phyloP scores from a whole-genome alignment of 2,888 invertebrate species.

The Harpalus rufipes region DNA sequence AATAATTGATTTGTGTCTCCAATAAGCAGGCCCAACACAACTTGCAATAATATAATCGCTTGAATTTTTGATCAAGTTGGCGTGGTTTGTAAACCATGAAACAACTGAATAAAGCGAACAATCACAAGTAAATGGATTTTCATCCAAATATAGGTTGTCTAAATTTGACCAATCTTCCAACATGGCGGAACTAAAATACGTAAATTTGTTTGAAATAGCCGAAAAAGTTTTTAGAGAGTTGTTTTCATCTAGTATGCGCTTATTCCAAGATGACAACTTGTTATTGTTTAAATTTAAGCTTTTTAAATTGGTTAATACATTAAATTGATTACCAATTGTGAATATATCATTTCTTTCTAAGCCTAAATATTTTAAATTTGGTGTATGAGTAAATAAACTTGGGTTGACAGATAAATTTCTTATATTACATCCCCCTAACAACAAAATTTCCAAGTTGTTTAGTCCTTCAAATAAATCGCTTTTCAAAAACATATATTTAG shows the following conservation, averaged over 20 bases:
- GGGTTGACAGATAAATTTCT: slow-evolving; percentile 76
- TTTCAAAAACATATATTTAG: slow-evolving; percentile 76
- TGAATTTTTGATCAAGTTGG: neutral
- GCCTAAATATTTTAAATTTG: slow-evolving; percentile 78
- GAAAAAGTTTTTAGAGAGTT: slow-evolving; percentile 76
- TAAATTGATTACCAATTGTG: slow-evolving; percentile 77
- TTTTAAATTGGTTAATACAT: slow-evolving; percentile 76
- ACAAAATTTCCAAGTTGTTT: slow-evolving; percentile 77
- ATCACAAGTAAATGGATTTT: slow-evolving; percentile 80
- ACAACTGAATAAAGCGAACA: slow-evolving; percentile 78
- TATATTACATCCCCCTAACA: slow-evolving; percentile 79
- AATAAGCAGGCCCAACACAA: slow-evolving; percentile 43
- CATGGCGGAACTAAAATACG: slow-evolving; percentile 80
- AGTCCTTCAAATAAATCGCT: slow-evolving; percentile 78
- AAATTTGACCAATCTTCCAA: slow-evolving; percentile 79
- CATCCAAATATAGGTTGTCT: slow-evolving; percentile 77
- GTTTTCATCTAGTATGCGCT: slow-evolving; percentile 78
- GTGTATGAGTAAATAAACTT: slow-evolving; percentile 79
- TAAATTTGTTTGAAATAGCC: slow-evolving; percentile 80
- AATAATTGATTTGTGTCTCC: slow-evolving; percentile 48
- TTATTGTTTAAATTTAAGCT: slow-evolving; percentile 79
- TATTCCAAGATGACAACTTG: slow-evolving; percentile 79
- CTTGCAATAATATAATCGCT: slow-evolving; percentile 26
- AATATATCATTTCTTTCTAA: slow-evolving; percentile 78
- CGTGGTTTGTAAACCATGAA: slow-evolving; percentile 76